A percentile compares a stretch with the other conserved stretches of the same genome.
These are phyloP conservation scores for Strigamia crassipes DNA, from an alignment of 2,888 invertebrate genomes.

Conservation along the genomic window DNA sequence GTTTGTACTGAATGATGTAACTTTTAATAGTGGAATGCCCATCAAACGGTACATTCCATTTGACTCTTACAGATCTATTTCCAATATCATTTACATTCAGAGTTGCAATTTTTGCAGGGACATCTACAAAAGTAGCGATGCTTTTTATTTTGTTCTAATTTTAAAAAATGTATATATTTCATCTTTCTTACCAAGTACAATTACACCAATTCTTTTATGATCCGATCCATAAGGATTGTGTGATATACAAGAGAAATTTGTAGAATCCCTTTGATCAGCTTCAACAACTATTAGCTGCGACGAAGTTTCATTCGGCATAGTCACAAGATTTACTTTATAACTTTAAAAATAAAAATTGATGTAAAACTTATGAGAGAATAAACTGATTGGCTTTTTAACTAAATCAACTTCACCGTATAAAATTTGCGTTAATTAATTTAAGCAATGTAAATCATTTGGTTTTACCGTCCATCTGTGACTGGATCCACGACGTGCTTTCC, in stretches of 20 bases:
- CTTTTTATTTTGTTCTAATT: too few species aligned
- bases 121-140: slow-evolving; percentile 17
- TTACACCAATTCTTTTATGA: slow-evolving; percentile 44
- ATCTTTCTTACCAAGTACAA: slow-evolving; percentile 34
- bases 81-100: neutral
- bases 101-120: slow-evolving; percentile 14
- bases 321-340: slow-evolving; percentile 42
- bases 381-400: too few species aligned
- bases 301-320: slow-evolving; percentile 44
- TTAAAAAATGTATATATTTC: too few species aligned
- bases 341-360: slow-evolving; percentile 30
- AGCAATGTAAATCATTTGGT: neutral
- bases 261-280: slow-evolving; percentile 43
- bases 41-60: slow-evolving; percentile 58
- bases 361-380: neutral
- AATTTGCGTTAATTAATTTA: neutral
- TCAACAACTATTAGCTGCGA: slow-evolving; percentile 44
- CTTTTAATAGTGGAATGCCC: slow-evolving; percentile 57
- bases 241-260: slow-evolving; percentile 44
- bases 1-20: slow-evolving; percentile 58
- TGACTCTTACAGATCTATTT: slow-evolving; percentile 52
- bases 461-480: slow-evolving; percentile 46
- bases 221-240: slow-evolving; percentile 46
- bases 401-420: too few species aligned
- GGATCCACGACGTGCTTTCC: slow-evolving; percentile 45